Evolutionary conservation across 1,140 invertebrate species (phyloP), one percentile per base, ranked within the genome.

Genomic region (Ceratosolen fusciceps): DNA sequence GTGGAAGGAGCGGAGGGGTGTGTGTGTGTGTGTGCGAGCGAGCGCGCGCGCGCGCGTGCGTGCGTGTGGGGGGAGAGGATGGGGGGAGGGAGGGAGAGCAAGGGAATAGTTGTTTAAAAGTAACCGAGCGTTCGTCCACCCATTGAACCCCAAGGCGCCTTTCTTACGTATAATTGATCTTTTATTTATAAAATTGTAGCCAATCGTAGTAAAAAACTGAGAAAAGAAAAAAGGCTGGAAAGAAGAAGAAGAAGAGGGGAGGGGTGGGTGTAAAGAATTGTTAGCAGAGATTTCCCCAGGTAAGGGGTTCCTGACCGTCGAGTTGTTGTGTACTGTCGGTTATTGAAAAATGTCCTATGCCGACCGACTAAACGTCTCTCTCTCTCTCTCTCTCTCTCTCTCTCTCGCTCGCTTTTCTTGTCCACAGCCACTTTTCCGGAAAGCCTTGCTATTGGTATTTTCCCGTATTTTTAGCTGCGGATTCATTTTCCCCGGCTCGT

Each of bases 311-410:
- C 72, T 52, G 31, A 31, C 26, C 58, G 49, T 31, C 34, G 16
- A 70, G 0, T 47, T 26, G 72, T 34, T 26, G 72, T 34, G 24
- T 52, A 56, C 29, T 26, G 14, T 0, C 24, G 56, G 71, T 80
- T 80, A 80, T 80, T 80, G 68, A 80, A 80, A 80, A 80, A 80
- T 71, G 65, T 67, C 71, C 39, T 39, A 31, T 58, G n/a, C 52
- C 37, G 54, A 16, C 52, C 37, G 54, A 62, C 71, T 79, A 74
- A 74, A 74, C 58, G 67, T 71, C 75, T 74, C 58, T 4, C 14
- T 65, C 62, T 26, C 24, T 21, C 58, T 26, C 26, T n/a, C 65
- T 52, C 54, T 2, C 49, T 31, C 19, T 62, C 37, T 72, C 62
- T 49, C 68, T n/a, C n/a, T n/a, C n/a, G n/a, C 58, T 56, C 29